Percentiles rank a stretch among this genome's conserved stretches.
These are phyloP conservation scores for Puntigrus tetrazona DNA, from an alignment of 2,113 vertebrate species.

Conservation along the genomic window DNA sequence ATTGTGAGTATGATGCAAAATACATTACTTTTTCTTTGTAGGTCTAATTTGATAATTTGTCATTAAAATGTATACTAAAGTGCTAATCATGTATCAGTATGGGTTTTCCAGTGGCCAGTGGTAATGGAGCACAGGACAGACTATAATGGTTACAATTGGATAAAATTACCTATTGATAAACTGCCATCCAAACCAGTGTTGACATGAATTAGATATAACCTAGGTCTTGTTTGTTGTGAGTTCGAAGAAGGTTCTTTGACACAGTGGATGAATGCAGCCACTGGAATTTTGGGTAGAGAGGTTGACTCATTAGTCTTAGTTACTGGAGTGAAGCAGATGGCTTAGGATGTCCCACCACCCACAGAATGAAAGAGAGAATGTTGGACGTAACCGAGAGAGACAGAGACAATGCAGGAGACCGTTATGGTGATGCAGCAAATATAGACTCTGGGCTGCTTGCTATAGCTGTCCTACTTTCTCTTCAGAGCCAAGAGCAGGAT, in stretches of 20 bases:
- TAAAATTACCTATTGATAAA: background rate
- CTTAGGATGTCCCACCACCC: background rate
- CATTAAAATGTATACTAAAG: background rate
- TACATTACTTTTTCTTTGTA: background rate
- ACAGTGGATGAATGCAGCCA: background rate
- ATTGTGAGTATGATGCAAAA: background rate
- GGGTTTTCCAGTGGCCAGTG: background rate
- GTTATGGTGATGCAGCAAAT: slow-evolving; percentile 19
- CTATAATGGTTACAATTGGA: background rate
- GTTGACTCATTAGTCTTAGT: slow-evolving; percentile 3
- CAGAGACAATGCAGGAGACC: slow-evolving; percentile 7
- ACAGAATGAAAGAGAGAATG: background rate
- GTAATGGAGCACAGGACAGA: background rate
- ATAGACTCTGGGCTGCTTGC: slow-evolving; percentile 14
- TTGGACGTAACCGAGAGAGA: background rate
- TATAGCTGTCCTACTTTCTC: slow-evolving; percentile 38
- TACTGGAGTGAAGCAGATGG: slow-evolving; percentile 2
- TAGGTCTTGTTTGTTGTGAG: background rate
- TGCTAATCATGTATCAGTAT: background rate
- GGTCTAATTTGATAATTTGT: background rate
- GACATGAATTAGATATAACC: background rate
- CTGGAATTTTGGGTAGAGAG: background rate
- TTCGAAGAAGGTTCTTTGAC: background rate
- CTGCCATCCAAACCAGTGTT: background rate
- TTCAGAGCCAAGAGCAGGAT: slow-evolving; percentile 19